A percentile compares a stretch with the other conserved stretches of the same genome.
Evolutionary conservation across 2,888 invertebrate species (phyloP).

Genomic region (Athetis lepigone): DNA sequence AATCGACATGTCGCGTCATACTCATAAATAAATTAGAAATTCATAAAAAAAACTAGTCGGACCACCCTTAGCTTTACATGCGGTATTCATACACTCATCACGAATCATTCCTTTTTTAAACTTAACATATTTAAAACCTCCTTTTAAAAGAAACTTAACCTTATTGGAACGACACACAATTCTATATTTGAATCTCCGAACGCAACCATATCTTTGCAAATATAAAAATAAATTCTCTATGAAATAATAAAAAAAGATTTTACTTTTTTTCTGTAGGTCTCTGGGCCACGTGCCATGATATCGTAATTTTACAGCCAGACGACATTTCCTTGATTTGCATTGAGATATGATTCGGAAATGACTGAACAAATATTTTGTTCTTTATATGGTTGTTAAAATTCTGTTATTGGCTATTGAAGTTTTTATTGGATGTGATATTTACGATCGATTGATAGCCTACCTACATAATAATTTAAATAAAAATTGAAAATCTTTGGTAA

Average conservation of each 20-base stretch:
- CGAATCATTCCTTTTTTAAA: constrained; percentile 60
- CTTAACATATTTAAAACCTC: constrained; percentile 40
- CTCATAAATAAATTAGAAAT: constrained; percentile 85
- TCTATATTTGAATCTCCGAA: constrained; percentile 21
- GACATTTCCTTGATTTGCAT: constrained; percentile 75
- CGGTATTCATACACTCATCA: constrained; percentile 75
- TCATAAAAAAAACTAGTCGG: constrained; percentile 74
- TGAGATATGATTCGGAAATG: constrained; percentile 74
- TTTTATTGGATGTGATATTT: constrained; percentile 48
- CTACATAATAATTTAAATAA: constrained; percentile 9
- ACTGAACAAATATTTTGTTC: constrained; percentile 53
- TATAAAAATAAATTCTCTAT: constrained; percentile 52
- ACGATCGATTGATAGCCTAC: constrained; percentile 47
- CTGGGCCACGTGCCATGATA: constrained; percentile 66
- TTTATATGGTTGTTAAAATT: constrained; percentile 60
- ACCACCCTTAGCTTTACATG: constrained; percentile 78
- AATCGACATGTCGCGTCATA: constrained; percentile 78
- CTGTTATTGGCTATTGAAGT: constrained; percentile 66
- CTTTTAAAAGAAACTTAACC: constrained; percentile 37
- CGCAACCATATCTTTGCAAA: constrained; percentile 20
- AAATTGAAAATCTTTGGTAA: constrained; percentile 18
- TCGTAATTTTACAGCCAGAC: constrained; percentile 69
- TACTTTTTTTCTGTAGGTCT: constrained; percentile 54
- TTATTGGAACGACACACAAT: constrained; percentile 39
- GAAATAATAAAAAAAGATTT: constrained; percentile 39